Evolutionary conservation across 2,888 invertebrate genomes (phyloP), one percentile per base, ranked within the genome.

Genomic region (Nemotelus nigrinus): DNA sequence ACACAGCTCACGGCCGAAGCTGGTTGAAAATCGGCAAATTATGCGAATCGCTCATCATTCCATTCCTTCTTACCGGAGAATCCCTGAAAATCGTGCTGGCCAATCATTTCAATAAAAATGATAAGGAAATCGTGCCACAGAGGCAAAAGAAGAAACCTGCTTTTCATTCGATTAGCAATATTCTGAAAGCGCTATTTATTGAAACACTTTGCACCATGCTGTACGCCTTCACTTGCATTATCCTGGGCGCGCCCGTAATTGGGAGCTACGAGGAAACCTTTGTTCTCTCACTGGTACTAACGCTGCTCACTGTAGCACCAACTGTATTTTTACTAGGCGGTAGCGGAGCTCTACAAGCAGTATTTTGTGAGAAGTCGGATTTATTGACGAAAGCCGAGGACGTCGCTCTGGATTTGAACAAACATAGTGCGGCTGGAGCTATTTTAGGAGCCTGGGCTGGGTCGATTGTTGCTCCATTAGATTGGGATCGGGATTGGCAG

Each of bases 401-500:
- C n/a, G 85, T 83, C 3, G 85, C 86, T 0, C 80, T 87, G 64
- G 84, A 85, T 80, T 79, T 87, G 1, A 85, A 86, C 70, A 87
- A 87, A 78, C 85, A 86, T 70, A 87, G 86, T 81, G 86, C 87
- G 0, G 81, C 84, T 25, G 87, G 87, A 3, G 85, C 85, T 25
- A 85, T 94, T 53, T 82, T 93, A 45, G 95, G 95, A 4, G 91
- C 94, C 8, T 96, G 95, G 95, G 82, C 92, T 8, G 94, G 95
- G 7, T 93, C 94, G 6, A 89, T 93, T 80, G 92, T 93, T 2
- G 92, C 95, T 78, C 96, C 96, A 2, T 87, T 96, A 55, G 96
- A 96, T 84, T 96, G 96, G 96, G 93, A 95, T 83, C 89, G 92
- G 79, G 92, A 93, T 8, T 96, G 95, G 94, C 95, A 96, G 88